phyloP scores from a whole-genome alignment of 1,140 invertebrate genomes.

The Caenorhabditis latens region DNA sequence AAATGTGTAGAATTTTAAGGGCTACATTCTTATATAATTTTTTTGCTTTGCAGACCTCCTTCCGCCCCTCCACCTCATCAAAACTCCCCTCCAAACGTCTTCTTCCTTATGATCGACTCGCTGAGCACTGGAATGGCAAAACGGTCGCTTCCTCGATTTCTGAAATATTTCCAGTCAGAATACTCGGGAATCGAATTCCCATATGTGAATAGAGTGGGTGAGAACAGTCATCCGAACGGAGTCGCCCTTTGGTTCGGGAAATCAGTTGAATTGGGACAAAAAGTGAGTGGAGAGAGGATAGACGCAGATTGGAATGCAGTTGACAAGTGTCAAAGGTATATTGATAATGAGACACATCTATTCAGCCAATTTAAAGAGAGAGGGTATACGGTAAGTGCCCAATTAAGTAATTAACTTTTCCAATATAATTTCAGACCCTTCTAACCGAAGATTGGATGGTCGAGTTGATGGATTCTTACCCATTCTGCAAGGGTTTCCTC shows the following conservation, averaged over 20 bases:
- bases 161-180: slow-evolving; percentile 43
- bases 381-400: background rate
- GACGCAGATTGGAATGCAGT: background rate
- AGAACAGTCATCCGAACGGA: slow-evolving; percentile 64
- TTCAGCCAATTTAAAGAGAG: background rate
- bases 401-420: too few relatives aligned
- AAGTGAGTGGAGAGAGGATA: background rate
- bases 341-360: slow-evolving; percentile 8
- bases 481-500: background rate
- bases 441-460: background rate
- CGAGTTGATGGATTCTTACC: background rate
- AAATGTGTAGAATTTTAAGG: too few relatives aligned
- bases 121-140: background rate
- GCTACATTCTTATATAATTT: too few relatives aligned
- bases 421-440: background rate
- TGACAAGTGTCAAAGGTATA: background rate
- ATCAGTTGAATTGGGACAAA: slow-evolving; percentile 10
- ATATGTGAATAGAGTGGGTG: slow-evolving; percentile 62
- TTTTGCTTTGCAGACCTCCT: background rate
- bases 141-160: slow-evolving; percentile 41
- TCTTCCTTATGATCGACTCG: background rate
- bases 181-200: slow-evolving; percentile 48
- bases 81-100: background rate
- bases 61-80: background rate
- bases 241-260: slow-evolving; percentile 62